A percentile compares a stretch with the other conserved stretches of the same genome.
phyloP scores from a whole-genome alignment of 1,140 invertebrate genomes.

The Zaprionus ornatus region DNA sequence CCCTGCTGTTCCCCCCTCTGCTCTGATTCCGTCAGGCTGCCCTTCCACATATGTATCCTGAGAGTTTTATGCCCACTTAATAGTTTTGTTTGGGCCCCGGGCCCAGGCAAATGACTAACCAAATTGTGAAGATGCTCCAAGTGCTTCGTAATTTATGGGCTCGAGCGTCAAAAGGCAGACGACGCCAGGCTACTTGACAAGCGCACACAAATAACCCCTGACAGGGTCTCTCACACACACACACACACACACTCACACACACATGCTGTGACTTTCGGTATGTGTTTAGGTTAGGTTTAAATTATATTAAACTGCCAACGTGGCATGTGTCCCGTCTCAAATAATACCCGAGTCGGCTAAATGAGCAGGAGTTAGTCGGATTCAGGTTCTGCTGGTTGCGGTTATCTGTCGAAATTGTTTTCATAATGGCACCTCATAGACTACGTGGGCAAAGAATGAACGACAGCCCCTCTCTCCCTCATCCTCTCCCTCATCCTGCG shows the following conservation, averaged over 20 bases:
- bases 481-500: background rate
- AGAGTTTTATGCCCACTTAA: constrained; percentile 77
- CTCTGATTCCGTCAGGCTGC: constrained; percentile 1
- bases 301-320: constrained; percentile 79
- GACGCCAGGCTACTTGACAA: constrained; percentile 73
- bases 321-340: constrained; percentile 76
- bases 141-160: constrained; percentile 73
- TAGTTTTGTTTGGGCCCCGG: constrained; percentile 72
- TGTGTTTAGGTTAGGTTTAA: constrained; percentile 79
- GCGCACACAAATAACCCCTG: constrained; percentile 55
- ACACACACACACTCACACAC: constrained; percentile 19
- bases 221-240: constrained; percentile 35
- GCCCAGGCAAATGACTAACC: constrained; percentile 73
- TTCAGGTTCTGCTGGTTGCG: constrained; percentile 43
- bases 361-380: constrained; percentile 41
- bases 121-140: constrained; percentile 76
- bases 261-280: constrained; percentile 47
- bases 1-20: constrained; percentile 18
- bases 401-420: constrained; percentile 67
- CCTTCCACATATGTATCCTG: constrained; percentile 15
- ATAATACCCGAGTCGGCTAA: constrained; percentile 41
- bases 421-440: constrained; percentile 62
- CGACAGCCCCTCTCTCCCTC: background rate
- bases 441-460: constrained; percentile 28
- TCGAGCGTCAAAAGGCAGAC: constrained; percentile 73